phyloP scores from a whole-genome alignment of 1,140 invertebrate genomes.

The Harlomillsia oculata region DNA sequence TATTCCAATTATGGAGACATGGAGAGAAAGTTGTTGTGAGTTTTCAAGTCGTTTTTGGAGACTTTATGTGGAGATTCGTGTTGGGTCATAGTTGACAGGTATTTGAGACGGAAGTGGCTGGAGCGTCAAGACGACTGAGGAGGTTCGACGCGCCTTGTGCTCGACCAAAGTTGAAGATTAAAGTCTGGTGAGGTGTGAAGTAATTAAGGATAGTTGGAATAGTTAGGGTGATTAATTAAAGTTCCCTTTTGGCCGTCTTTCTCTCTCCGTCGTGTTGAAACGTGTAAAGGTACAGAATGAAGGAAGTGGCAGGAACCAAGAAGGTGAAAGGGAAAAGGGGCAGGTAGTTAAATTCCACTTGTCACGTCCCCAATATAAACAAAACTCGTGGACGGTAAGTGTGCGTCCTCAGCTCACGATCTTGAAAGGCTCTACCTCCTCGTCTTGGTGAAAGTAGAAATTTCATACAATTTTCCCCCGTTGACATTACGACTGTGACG shows the following conservation, averaged over 20 bases:
- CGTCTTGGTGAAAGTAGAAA: conserved; percentile 15
- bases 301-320: neutral
- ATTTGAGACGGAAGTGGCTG: too few species aligned
- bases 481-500: conserved; percentile 36
- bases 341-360: conserved; percentile 29
- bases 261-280: too few species aligned
- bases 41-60: too few species aligned
- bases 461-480: conserved; percentile 34
- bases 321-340: neutral
- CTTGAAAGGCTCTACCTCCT: too few species aligned
- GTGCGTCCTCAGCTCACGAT: too few species aligned
- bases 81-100: too few species aligned
- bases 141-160: neutral
- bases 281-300: too few species aligned
- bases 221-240: conserved; percentile 35
- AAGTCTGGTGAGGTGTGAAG: conserved; percentile 34
- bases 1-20: too few species aligned
- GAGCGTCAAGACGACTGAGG: neutral
- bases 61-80: too few species aligned
- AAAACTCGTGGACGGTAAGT: conserved; percentile 25
- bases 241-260: neutral
- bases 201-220: conserved; percentile 36
- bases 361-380: conserved; percentile 33
- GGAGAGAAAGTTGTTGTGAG: too few species aligned
- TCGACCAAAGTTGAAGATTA: conserved; percentile 19